phyloP scores from a whole-genome alignment of 92 coral and sea anemone species.

The Siderastrea radians region DNA sequence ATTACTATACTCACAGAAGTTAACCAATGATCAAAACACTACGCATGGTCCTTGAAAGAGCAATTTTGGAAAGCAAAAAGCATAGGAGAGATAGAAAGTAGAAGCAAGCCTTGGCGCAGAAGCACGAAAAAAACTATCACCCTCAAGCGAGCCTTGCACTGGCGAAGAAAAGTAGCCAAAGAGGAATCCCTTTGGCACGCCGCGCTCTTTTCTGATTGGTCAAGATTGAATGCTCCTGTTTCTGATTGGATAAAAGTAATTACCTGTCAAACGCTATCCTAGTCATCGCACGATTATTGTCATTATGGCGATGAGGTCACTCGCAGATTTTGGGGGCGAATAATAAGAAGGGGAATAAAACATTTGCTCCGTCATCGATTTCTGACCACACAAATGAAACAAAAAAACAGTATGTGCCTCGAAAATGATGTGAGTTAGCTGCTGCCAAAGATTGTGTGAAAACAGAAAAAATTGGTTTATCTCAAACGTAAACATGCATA shows the following conservation, averaged over 20 bases:
- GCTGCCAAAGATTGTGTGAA: background rate
- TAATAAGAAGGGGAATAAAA: background rate
- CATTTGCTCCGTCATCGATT: background rate
- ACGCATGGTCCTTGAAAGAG: slow-evolving; percentile 22
- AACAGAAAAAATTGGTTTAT: background rate
- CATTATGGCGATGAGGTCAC: slow-evolving; percentile 41
- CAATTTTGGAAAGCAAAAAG: slow-evolving; percentile 46
- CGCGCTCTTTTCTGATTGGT: slow-evolving; percentile 39
- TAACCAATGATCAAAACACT: slow-evolving; percentile 25
- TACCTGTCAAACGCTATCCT: slow-evolving; percentile 30
- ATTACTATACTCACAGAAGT: slow-evolving; percentile 39
- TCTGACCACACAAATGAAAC: background rate
- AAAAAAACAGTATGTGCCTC: background rate
- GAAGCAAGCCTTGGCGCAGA: slow-evolving; percentile 63
- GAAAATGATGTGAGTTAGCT: background rate
- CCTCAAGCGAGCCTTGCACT: slow-evolving; percentile 45
- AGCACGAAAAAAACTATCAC: slow-evolving; percentile 51
- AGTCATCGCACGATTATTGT: slow-evolving; percentile 7
- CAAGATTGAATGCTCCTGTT: background rate
- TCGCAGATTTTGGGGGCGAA: slow-evolving; percentile 3
- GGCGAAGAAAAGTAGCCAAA: slow-evolving; percentile 39
- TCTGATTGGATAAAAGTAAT: slow-evolving; percentile 26
- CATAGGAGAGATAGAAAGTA: slow-evolving; percentile 35
- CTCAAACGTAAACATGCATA: slow-evolving; percentile 12
- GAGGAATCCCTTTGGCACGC: slow-evolving; percentile 35